Base-by-base conservation (phyloP, 2,797 vertebrate species). In the Macrochelys suwanniensis region DNA sequence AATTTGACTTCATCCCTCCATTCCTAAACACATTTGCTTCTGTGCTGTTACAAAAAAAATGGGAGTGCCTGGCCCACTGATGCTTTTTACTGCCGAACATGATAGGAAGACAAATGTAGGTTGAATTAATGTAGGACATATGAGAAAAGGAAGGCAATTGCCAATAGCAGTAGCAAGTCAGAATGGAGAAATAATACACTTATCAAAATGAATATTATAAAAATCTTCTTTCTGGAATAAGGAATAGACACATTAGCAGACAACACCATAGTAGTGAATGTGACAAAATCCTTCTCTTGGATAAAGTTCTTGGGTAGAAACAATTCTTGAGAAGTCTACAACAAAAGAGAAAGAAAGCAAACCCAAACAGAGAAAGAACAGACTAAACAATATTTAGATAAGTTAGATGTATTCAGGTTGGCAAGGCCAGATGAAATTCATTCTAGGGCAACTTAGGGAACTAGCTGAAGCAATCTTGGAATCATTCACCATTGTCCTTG, bases 81-180 rank as follows among this genome's bases (percentile, higher is more conserved):
- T 68, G 13, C 59, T 68, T 80, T 96, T 92, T 88, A 92, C 85
- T 91, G 25, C n/a, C 25, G 45, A 45, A 89, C 77, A 92, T 91
- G 53, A 88, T 91, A 88, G 86, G 88, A 89, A 45, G 28, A 82
- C n/a, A 79, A 51, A n/a, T 16, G 17, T 11, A 10, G 15, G 87
- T 23, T 17, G 33, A 88, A 85, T 90, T 88, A 94, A 85, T 89
- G n/a, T 45, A 88, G 86, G 80, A 31, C 76, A 28, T 26, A 68
- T 8, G 6, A 12, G 74, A 45, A 88, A 68, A 87, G 74, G 16
- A 51, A 88, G 57, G 11, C 21, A 56, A 56, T 79, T 84, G 59
- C 49, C 83, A 53, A 93, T 90, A 28, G 4, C 13, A 56, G 47
- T 78, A 91, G 51, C 13, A 90, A 82, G 53, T 45, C 26, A 82